These are phyloP conservation scores for Ptilonorhynchus violaceus DNA, from an alignment of 2,113 vertebrate species.

Conservation along the genomic window DNA sequence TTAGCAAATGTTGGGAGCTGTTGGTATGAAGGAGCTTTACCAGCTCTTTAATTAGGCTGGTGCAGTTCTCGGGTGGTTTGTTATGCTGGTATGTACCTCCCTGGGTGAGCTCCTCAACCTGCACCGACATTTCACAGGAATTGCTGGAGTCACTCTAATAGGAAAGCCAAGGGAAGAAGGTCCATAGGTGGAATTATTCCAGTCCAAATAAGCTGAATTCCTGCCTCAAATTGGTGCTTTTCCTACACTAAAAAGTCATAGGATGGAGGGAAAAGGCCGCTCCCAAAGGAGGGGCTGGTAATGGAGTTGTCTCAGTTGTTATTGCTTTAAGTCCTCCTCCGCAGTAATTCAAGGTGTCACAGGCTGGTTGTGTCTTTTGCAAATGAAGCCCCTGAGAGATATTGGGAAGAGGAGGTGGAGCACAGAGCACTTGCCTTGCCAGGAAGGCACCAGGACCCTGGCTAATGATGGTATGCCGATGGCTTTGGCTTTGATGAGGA, in stretches of 20 bases:
- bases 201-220: neutral
- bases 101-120: neutral
- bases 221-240: neutral
- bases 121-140: rapidly evolving
- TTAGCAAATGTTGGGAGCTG: neutral
- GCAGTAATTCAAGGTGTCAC: neutral
- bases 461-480: neutral
- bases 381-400: neutral
- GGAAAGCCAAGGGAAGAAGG: neutral
- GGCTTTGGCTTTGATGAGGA: neutral
- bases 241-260: rapidly evolving
- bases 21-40: neutral
- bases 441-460: neutral
- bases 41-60: neutral
- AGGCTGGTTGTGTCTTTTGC: neutral
- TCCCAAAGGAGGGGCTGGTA: constrained; percentile 31
- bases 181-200: neutral
- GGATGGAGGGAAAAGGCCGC: neutral
- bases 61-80: neutral
- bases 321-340: constrained; percentile 1
- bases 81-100: neutral
- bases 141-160: neutral
- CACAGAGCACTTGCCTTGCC: neutral
- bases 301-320: neutral
- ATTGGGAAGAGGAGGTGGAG: neutral